Percentiles rank a stretch among this genome's conserved stretches.
These are phyloP conservation scores for Patiria miniata DNA, from an alignment of 35 echinoderm and acorn worm species.

Conservation along the genomic window DNA sequence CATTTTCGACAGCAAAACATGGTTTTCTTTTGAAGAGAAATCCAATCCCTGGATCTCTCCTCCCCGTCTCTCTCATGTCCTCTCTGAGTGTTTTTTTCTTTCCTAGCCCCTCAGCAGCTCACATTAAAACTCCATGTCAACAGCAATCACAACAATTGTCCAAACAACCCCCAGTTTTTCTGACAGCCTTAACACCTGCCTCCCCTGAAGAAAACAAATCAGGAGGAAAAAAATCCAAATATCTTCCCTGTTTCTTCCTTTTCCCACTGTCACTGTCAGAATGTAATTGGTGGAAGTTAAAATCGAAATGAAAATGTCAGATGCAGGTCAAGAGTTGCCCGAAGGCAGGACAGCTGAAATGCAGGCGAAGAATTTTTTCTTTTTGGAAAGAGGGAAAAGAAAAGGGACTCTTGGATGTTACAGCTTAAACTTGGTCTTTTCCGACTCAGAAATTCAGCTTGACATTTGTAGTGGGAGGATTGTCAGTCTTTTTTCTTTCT, in stretches of 20 bases:
- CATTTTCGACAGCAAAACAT: no score
- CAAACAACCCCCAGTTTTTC: not conserved
- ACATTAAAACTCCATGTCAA: constrained; percentile 16
- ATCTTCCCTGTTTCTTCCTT: constrained; percentile 8
- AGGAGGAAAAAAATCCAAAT: not conserved
- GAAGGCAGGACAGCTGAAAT: constrained; percentile 16
- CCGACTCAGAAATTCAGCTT: not conserved
- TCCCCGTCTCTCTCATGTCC: not conserved
- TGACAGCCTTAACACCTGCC: constrained; percentile 16
- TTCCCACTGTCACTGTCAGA: constrained; percentile 19
- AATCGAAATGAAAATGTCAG: constrained; percentile 17
- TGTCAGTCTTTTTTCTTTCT: not conserved
- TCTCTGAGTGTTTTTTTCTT: not conserved
- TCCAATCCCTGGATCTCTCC: no score
- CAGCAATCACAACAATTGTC: constrained; percentile 13
- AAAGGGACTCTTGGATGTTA: not conserved
- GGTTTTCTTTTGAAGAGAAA: no score
- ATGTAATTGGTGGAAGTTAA: constrained; percentile 25
- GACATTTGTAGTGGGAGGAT: constrained; percentile 3
- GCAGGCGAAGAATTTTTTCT: not conserved
- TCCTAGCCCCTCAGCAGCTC: not conserved
- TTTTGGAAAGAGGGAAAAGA: not conserved
- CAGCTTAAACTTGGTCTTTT: not conserved
- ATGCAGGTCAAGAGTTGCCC: not conserved
- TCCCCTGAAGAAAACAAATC: no score